Conservation (phyloP, 2,888 invertebrate genomes). For the Myopa tessellatipennis region DNA sequence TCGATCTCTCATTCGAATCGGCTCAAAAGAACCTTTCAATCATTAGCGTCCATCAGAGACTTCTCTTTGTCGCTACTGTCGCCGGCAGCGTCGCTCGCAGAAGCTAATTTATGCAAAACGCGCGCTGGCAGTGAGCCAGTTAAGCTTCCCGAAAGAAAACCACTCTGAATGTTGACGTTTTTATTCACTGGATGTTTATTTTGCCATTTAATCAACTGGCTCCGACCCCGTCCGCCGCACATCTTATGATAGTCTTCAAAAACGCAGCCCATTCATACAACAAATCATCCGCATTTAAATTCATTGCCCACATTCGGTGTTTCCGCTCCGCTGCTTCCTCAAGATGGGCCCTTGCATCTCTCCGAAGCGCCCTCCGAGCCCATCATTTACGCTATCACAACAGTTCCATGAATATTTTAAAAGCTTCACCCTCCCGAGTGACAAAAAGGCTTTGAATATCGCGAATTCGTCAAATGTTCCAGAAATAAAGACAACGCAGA, state of each 20-base stretch:
- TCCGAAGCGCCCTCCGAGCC: neutral
- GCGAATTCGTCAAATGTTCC: conserved; percentile 34
- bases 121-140: conserved; percentile 48
- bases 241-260: neutral
- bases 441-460: conserved; percentile 17
- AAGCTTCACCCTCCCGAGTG: conserved; percentile 28
- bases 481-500: neutral
- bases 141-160: conserved; percentile 59
- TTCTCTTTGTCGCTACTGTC: neutral
- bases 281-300: conserved; percentile 29
- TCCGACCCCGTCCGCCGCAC: conserved; percentile 28
- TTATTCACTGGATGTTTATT: conserved; percentile 60
- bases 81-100: neutral
- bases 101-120: conserved; percentile 46
- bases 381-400: conserved; percentile 50
- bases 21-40: conserved; percentile 28
- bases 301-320: conserved; percentile 15
- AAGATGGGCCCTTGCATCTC: too few relatives aligned
- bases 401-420: conserved; percentile 53
- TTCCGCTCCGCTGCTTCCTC: too few relatives aligned
- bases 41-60: conserved; percentile 31
- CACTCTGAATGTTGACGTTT: conserved; percentile 64
- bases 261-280: conserved; percentile 2
- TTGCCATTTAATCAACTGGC: conserved; percentile 62
- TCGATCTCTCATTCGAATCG: neutral